Evolutionary conservation across 2,113 vertebrate species (phyloP), one percentile per base, ranked within the genome.

Genomic region (Anoplopoma fimbria): DNA sequence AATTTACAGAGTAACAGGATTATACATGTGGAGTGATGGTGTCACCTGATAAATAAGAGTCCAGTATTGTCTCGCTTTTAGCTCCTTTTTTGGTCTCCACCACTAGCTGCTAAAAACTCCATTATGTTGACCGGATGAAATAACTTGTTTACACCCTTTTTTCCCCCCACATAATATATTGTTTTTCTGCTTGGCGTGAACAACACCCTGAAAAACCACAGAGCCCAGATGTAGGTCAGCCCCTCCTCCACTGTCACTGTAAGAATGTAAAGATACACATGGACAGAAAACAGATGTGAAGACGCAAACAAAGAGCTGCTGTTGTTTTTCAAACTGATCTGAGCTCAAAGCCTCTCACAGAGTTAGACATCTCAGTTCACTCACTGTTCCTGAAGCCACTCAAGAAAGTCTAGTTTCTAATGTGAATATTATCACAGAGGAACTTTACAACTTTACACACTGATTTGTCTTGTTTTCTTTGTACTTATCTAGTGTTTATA

Each of bases 201-300:
- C 21, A 53, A 10, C 6, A 17, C 1, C 3, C n/a, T n/a, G n/a
- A n/a, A n/a, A n/a, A n/a, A n/a, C 45, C 40, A 51, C 25, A 47
- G 64, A 82, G 55, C 34, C 25, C 47, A n/a, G 17, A 84, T 84
- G 14, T 89, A 75, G 87, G 84, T 82, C 87, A 82, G 33, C 53
- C 47, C 74, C 81, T 47, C 74, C 81, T 36, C 47, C 75, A 6
- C 57, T 13, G n/a, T 67, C n/a, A 45, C 69, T 84, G 77, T 67
- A 78, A 33, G 45, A 71, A 64, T 60, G 74, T 72, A 29, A 73
- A 73, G 77, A 42, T 31, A 19, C 19, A 57, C 75, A 70, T 40
- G 14, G 31, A 75, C 27, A 55, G 17, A 45, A 73, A 45, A 55
- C 51, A 61, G 53, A 38, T 73, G 72, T 73, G 31, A 86, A 61